These are phyloP conservation scores for Centrocercus urophasianus DNA, from an alignment of 2,113 vertebrate species.

Conservation along the genomic window DNA sequence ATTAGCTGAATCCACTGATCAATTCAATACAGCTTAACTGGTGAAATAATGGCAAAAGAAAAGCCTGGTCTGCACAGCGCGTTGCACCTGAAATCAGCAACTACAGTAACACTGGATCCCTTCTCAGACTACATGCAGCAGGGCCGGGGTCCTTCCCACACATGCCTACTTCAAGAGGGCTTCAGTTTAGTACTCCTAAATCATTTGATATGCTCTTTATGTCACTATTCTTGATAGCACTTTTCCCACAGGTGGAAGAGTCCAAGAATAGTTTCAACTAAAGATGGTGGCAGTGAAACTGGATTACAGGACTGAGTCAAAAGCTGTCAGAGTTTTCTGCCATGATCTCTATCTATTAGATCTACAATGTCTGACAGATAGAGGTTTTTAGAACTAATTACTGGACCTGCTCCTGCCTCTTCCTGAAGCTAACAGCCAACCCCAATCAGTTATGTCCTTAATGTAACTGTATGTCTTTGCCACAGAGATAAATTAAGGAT, in stretches of 20 bases:
- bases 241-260: background rate
- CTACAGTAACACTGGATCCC: background rate
- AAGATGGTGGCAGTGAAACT: background rate
- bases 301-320: background rate
- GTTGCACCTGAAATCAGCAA: background rate
- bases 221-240: background rate
- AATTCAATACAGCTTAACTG: background rate
- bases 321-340: background rate
- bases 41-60: background rate
- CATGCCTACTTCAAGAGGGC: background rate
- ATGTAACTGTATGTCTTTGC: background rate
- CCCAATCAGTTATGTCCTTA: background rate
- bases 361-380: background rate
- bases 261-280: background rate
- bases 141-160: background rate
- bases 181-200: background rate
- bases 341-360: background rate
- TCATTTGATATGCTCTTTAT: background rate
- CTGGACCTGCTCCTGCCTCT: background rate
- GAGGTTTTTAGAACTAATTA: background rate
- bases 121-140: background rate
- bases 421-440: background rate
- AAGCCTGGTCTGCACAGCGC: background rate
- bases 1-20: background rate
- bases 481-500: background rate